Base-by-base conservation (phyloP, 2,113 vertebrate species). In the Centropristis striata region DNA sequence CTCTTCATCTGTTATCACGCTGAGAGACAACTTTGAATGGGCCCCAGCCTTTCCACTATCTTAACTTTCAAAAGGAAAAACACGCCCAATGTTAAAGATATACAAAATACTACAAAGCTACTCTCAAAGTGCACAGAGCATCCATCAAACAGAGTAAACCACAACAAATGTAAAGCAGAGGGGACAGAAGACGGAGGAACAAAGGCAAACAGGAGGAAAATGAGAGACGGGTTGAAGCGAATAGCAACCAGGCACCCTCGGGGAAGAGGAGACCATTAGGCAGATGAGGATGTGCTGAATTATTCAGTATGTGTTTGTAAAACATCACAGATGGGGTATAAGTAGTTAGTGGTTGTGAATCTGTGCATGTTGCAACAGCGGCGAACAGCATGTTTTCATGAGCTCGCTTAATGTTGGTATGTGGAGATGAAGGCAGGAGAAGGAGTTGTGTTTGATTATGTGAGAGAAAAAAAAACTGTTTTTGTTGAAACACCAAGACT, bases 221-320 rank as follows among this genome's bases (percentile, higher is more conserved):
- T 32, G 49, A 78, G 41, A 79, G 80, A 53, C 4, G 15, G 73
- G 73, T 68, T 53, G 70, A 87, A 71, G 73, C 69, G 71, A 86
- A 75, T 32, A 83, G 67, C 70, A 84, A 76, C 69, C 21, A 21
- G 66, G 69, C 81, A 32, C 63, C 81, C 78, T 73, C 53, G 36
- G 86, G 80, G 80, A 83, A 79, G 68, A 39, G 14, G 75, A 81
- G 73, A 70, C 78, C 73, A 87, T 87, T 86, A 86, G 72, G 71
- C 77, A 92, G 89, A 93, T 88, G 81, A 90, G 78, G 72, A 78
- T 58, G 59, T 25, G 71, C 79, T 88, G 87, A 90, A 92, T 92
- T 86, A 90, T 92, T 92, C 84, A 91, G 76, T 63, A 67, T 51
- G 83, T 86, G 89, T 89, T 90, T 88, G 86, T 91, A 88, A 88